Conservation (phyloP, 2,113 vertebrate genomes). For the Bucco capensis region DNA sequence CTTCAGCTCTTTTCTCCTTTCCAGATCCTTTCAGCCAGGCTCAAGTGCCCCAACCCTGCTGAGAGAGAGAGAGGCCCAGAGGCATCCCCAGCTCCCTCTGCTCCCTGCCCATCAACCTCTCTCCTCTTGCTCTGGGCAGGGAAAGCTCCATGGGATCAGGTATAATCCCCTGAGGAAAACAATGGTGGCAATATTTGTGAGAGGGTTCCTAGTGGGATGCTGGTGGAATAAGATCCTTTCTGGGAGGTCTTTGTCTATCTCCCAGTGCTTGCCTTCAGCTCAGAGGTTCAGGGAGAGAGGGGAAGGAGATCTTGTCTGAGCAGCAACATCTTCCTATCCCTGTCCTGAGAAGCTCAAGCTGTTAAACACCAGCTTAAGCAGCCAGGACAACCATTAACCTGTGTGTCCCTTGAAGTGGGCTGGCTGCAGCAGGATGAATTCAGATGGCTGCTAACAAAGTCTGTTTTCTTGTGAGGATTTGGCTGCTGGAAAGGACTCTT, state of each 20-base stretch:
- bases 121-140: conserved; percentile 45
- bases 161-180: conserved; percentile 45
- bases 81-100: not conserved
- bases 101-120: conserved; percentile 15
- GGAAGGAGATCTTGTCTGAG: not conserved
- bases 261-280: conserved; percentile 31
- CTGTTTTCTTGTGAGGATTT: conserved; percentile 34
- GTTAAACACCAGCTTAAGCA: not conserved
- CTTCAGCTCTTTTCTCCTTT: conserved; percentile 17
- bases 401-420: conserved; percentile 14
- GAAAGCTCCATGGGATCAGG: conserved; percentile 39
- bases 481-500: not conserved
- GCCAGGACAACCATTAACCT: conserved; percentile 21
- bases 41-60: conserved; percentile 20
- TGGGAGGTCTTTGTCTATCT: conserved; percentile 52
- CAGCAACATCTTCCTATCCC: not conserved
- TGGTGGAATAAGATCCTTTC: conserved; percentile 24
- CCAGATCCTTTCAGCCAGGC: conserved; percentile 7
- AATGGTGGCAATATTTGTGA: too few relatives aligned
- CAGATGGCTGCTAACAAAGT: conserved; percentile 44
- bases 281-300: not conserved
- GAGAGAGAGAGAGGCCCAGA: not conserved
- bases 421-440: conserved; percentile 22
- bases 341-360: conserved; percentile 4
- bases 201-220: not conserved